These are phyloP conservation scores for Phortica variegata DNA, from an alignment of 1,140 invertebrate genomes.

Conservation along the genomic window DNA sequence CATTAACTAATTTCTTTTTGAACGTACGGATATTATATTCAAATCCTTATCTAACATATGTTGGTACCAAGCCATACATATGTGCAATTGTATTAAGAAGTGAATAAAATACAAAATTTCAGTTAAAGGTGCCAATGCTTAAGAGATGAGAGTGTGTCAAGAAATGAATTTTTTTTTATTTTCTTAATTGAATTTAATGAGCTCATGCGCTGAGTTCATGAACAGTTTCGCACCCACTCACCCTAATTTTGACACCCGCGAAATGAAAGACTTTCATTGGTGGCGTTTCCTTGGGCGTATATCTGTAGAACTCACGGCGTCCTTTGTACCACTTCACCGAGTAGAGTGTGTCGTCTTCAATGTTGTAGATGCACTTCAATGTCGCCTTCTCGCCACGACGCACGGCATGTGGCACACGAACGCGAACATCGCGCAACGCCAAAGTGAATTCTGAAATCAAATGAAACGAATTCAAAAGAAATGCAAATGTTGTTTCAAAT, in stretches of 20 bases:
- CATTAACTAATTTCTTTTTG: too few species aligned
- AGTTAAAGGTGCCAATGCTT: too few species aligned
- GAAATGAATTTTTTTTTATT: too few species aligned
- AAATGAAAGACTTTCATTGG: too few species aligned
- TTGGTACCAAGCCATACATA: too few species aligned
- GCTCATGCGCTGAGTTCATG: not conserved
- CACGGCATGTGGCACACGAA: constrained; percentile 70
- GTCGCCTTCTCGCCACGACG: constrained; percentile 69
- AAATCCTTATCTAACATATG: too few species aligned
- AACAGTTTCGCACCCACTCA: constrained; percentile 54
- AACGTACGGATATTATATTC: too few species aligned
- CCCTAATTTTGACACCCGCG: constrained; percentile 71
- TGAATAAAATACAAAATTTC: too few species aligned
- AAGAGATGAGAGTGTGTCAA: too few species aligned
- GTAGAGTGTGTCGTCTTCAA: constrained; percentile 75
- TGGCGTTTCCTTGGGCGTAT: constrained; percentile 66
- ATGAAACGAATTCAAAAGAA: not conserved
- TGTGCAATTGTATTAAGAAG: too few species aligned
- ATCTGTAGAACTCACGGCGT: constrained; percentile 69
- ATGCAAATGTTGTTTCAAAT: too few species aligned
- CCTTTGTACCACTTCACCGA: constrained; percentile 82
- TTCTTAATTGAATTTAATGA: too few species aligned
- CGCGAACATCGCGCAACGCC: constrained; percentile 61
- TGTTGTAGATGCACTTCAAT: constrained; percentile 76
- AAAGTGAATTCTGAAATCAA: constrained; percentile 39